These are phyloP conservation scores for Netelia fuscicornis DNA, from an alignment of 2,888 invertebrate species.

Conservation along the genomic window DNA sequence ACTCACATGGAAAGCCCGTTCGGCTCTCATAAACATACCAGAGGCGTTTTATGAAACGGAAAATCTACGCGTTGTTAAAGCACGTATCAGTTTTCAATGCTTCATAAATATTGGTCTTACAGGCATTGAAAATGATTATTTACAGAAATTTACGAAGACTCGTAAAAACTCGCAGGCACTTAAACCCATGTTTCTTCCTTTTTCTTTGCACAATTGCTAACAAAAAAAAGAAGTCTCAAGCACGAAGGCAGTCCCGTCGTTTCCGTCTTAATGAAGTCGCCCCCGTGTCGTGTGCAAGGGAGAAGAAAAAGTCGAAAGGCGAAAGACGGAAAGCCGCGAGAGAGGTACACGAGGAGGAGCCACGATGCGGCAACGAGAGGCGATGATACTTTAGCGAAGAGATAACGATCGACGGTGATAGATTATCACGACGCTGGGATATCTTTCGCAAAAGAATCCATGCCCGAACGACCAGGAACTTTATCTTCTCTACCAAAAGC, in stretches of 20 bases:
- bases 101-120: slow-evolving; percentile 2
- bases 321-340: background rate
- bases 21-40: slow-evolving; percentile 19
- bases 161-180: background rate
- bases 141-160: background rate
- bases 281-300: background rate
- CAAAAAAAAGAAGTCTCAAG: background rate
- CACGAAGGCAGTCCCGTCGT: background rate
- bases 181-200: no score
- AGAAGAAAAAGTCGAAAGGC: background rate
- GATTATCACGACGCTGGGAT: slow-evolving; percentile 57
- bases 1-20: slow-evolving; percentile 16
- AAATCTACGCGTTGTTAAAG: slow-evolving; percentile 6
- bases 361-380: slow-evolving; percentile 26
- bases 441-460: slow-evolving; percentile 53
- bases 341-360: slow-evolving; percentile 1
- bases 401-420: slow-evolving; percentile 65
- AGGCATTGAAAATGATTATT: background rate
- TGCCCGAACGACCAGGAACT: slow-evolving; percentile 53
- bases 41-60: background rate
- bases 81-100: no score
- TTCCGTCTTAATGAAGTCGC: slow-evolving; percentile 35
- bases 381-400: slow-evolving; percentile 61
- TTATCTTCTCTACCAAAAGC: slow-evolving; percentile 54
- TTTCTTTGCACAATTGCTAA: no score